Percentiles rank a stretch among this genome's conserved stretches.
These are phyloP conservation scores for Ambastaia sidthimunki DNA, from an alignment of 2,797 vertebrate species.

Conservation along the genomic window DNA sequence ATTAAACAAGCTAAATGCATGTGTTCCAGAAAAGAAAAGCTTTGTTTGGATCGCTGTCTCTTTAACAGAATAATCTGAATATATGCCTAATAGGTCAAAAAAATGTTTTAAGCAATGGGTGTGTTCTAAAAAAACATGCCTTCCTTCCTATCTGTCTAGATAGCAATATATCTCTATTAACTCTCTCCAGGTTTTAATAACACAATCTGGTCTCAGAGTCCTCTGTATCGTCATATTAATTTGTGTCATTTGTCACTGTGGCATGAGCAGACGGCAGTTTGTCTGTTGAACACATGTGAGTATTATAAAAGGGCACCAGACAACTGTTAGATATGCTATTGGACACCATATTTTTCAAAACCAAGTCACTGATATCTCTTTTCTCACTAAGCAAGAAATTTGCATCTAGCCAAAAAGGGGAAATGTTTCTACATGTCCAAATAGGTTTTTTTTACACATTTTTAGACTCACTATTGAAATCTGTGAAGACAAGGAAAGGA, in stretches of 20 bases:
- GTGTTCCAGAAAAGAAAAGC: too few relatives aligned
- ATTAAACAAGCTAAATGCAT: too few relatives aligned
- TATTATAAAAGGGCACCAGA: constrained; percentile 50
- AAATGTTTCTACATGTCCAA: background rate
- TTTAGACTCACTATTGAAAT: background rate
- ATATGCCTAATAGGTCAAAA: too few relatives aligned
- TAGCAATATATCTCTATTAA: constrained; percentile 21
- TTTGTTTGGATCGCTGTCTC: too few relatives aligned
- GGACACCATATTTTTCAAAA: constrained; percentile 4
- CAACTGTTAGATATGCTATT: constrained; percentile 44
- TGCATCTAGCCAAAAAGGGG: background rate
- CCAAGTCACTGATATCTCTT: background rate
- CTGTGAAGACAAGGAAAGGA: background rate
- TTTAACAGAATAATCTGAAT: too few relatives aligned
- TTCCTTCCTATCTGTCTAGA: background rate
- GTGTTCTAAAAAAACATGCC: too few relatives aligned
- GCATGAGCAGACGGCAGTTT: constrained; percentile 59
- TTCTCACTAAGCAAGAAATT: background rate
- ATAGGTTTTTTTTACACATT: background rate
- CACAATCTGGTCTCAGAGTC: constrained; percentile 58
- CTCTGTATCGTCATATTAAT: constrained; percentile 58
- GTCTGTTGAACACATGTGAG: constrained; percentile 60
- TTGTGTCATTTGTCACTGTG: constrained; percentile 61
- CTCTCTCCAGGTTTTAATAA: constrained; percentile 62
- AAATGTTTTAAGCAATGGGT: too few relatives aligned